Evolutionary conservation across 2,113 vertebrate genomes (phyloP).

Genomic region (Chitala chitala): DNA sequence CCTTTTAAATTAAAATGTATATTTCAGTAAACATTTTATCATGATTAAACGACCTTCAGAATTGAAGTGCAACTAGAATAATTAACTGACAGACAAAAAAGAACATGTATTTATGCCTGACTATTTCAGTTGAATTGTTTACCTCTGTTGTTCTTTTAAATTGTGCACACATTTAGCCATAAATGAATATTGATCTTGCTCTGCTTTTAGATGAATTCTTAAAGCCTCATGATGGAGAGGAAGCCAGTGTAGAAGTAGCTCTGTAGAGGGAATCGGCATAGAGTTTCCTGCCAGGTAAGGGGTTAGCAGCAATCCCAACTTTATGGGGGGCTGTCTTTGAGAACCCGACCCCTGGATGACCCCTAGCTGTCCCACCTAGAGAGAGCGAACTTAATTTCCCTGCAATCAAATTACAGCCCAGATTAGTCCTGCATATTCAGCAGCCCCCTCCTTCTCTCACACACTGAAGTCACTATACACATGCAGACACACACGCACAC

Average conservation of each 20-base stretch:
- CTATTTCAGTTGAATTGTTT: slow-evolving; percentile 1
- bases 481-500: slow-evolving; percentile 12
- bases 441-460: not conserved
- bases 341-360: slow-evolving; percentile 24
- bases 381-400: slow-evolving; percentile 38
- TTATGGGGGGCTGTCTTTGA: slow-evolving; percentile 27
- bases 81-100: not conserved
- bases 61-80: not conserved
- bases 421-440: slow-evolving; percentile 47
- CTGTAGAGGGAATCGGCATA: too few relatives aligned
- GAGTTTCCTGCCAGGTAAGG: slow-evolving; percentile 14
- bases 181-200: not conserved
- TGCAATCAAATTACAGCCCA: slow-evolving; percentile 40
- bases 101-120: not conserved
- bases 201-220: not conserved
- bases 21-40: not conserved
- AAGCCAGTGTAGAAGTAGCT: not conserved
- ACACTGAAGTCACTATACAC: slow-evolving; percentile 9
- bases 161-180: not conserved
- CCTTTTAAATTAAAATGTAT: not conserved
- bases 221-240: not conserved
- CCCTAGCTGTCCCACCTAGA: slow-evolving; percentile 31
- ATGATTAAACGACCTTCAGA: not conserved
- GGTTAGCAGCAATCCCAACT: slow-evolving; percentile 15
- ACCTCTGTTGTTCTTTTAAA: not conserved